Conservation (phyloP, 2,113 vertebrate genomes). For the Gymnogyps californianus region DNA sequence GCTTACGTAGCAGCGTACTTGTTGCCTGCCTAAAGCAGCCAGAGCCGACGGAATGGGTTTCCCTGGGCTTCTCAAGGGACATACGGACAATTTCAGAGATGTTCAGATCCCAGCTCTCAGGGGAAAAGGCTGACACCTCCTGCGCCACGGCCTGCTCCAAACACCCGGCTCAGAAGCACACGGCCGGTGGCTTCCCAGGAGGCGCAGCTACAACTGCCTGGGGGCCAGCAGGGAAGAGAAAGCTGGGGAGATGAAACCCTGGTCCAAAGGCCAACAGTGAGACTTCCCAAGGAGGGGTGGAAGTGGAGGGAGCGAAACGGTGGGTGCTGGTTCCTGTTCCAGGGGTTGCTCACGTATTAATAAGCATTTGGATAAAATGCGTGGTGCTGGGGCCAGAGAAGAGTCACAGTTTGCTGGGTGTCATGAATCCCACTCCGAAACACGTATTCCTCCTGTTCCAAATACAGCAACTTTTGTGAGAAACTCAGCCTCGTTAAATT, state of each 20-base stretch:
- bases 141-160: neutral
- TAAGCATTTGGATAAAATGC: neutral
- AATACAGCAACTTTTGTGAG: neutral
- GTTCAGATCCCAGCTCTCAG: no score
- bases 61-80: neutral
- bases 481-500: no score
- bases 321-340: neutral
- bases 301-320: neutral
- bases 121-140: neutral
- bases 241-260: neutral
- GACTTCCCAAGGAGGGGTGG: neutral
- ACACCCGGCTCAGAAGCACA: neutral
- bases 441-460: neutral
- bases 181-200: neutral
- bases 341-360: no score
- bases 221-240: neutral
- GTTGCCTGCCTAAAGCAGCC: neutral
- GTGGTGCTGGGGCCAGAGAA: neutral
- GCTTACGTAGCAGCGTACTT: fast-evolving
- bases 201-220: neutral
- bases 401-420: no score
- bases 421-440: neutral
- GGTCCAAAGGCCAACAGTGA: neutral
- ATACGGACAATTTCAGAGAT: no score
- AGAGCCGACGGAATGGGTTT: neutral